phyloP scores from a whole-genome alignment of 2,113 vertebrate genomes.

The Illadopsis cleaveri region DNA sequence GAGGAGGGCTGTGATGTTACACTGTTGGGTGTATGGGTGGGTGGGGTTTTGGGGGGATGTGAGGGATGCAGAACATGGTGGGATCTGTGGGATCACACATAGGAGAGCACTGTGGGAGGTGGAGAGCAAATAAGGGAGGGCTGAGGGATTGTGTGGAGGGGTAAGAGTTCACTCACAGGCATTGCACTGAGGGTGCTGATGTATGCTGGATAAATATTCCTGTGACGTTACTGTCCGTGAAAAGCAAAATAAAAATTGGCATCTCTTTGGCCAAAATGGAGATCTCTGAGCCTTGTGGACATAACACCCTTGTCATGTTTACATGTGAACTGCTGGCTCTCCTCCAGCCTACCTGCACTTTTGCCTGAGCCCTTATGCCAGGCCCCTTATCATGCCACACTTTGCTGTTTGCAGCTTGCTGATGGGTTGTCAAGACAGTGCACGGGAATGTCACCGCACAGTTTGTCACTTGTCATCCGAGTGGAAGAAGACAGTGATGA shows the following conservation, averaged over 20 bases:
- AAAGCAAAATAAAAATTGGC: not conserved
- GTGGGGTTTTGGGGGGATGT: not conserved
- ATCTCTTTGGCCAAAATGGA: not conserved
- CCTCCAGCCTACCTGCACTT: not conserved
- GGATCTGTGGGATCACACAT: not conserved
- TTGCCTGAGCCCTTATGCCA: not conserved
- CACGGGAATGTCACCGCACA: rapidly evolving
- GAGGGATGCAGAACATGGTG: not conserved
- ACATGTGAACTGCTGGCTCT: not conserved
- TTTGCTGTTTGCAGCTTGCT: conserved; percentile 37
- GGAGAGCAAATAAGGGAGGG: not conserved
- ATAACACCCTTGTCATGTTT: conserved; percentile 2
- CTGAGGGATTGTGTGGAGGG: not conserved
- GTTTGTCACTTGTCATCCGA: not conserved
- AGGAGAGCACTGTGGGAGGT: not conserved
- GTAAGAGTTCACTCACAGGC: not conserved
- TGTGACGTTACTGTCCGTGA: not conserved
- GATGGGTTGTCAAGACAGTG: conserved; percentile 31
- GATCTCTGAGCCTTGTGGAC: not conserved
- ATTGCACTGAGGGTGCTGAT: not conserved
- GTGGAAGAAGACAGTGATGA: not conserved
- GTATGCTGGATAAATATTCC: not conserved
- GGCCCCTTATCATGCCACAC: not conserved
- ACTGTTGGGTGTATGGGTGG: not conserved
- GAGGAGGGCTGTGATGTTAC: not conserved